These are phyloP conservation scores for Gonioctena quinquepunctata DNA, from an alignment of 1,140 invertebrate species.

Conservation along the genomic window DNA sequence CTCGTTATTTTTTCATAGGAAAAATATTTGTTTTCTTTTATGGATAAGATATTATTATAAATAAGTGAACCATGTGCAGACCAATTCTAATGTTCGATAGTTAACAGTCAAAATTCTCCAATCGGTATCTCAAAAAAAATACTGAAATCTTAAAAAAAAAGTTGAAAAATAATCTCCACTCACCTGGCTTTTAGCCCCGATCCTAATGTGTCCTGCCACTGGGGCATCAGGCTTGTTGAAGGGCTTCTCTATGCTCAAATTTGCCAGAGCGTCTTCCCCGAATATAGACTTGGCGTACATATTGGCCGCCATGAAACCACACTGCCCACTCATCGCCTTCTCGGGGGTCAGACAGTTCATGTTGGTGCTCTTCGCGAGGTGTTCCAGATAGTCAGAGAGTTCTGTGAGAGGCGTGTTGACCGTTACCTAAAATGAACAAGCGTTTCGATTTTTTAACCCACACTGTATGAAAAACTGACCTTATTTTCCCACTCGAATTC, in stretches of 20 bases:
- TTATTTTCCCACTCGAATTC: constrained; percentile 99
- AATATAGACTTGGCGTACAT: constrained; percentile 99
- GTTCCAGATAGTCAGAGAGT: constrained; percentile 89
- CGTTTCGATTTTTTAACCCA: background rate
- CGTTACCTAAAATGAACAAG: constrained; percentile 62
- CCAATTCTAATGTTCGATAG: no score
- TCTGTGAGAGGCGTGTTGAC: constrained; percentile 95
- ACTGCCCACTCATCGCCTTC: constrained; percentile 92
- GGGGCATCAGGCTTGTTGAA: constrained; percentile 83
- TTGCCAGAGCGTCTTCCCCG: constrained; percentile 97
- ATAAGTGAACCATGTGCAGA: no score
- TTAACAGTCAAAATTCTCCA: no score
- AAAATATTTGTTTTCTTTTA: no score
- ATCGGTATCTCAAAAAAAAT: no score
- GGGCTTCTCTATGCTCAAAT: constrained; percentile 97
- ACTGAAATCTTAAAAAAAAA: no score
- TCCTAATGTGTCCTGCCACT: constrained; percentile 95
- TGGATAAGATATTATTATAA: no score
- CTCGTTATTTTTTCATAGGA: no score
- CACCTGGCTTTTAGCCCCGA: constrained; percentile 95
- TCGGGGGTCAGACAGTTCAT: constrained; percentile 99
- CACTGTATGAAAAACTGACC: constrained; percentile 59
- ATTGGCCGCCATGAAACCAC: constrained; percentile 99
- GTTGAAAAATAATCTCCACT: no score
- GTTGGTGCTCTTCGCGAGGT: constrained; percentile 93